A percentile compares a stretch with the other conserved stretches of the same genome.
Conservation (phyloP, 1,140 invertebrate species). For the Camponotus floridanus region DNA sequence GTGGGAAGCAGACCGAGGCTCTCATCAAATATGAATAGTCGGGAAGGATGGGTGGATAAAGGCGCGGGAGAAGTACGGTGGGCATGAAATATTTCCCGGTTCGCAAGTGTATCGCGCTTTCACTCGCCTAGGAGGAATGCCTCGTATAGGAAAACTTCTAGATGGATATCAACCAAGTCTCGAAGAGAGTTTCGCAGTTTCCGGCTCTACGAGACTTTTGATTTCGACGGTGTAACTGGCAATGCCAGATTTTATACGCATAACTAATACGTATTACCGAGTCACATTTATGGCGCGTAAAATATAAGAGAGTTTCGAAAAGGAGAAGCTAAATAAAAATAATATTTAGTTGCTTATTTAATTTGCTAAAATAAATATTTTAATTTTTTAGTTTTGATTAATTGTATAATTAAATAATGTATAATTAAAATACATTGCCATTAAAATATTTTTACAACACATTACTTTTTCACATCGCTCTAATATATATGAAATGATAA, state of each 20-base stretch:
- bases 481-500: background rate
- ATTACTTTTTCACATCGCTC: background rate
- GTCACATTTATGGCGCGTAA: background rate
- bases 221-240: slow-evolving; percentile 42
- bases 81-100: slow-evolving; percentile 78
- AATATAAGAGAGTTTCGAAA: background rate
- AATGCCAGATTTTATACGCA: slow-evolving; percentile 47
- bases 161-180: slow-evolving; percentile 67
- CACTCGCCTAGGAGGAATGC: slow-evolving; percentile 41
- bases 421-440: background rate
- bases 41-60: slow-evolving; percentile 74
- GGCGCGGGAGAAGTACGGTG: slow-evolving; percentile 52
- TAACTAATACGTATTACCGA: slow-evolving; percentile 24
- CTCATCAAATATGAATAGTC: slow-evolving; percentile 79
- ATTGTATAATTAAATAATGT: background rate
- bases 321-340: background rate
- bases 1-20: slow-evolving; percentile 61
- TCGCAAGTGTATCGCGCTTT: slow-evolving; percentile 73
- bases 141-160: slow-evolving; percentile 61
- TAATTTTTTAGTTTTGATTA: slow-evolving; percentile 29
- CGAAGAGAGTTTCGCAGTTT: slow-evolving; percentile 55
- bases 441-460: background rate
- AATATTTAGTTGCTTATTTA: background rate
- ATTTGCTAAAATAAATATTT: background rate
- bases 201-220: slow-evolving; percentile 19